phyloP scores from a whole-genome alignment of 2,888 invertebrate species.

The Lymantria dispar region DNA sequence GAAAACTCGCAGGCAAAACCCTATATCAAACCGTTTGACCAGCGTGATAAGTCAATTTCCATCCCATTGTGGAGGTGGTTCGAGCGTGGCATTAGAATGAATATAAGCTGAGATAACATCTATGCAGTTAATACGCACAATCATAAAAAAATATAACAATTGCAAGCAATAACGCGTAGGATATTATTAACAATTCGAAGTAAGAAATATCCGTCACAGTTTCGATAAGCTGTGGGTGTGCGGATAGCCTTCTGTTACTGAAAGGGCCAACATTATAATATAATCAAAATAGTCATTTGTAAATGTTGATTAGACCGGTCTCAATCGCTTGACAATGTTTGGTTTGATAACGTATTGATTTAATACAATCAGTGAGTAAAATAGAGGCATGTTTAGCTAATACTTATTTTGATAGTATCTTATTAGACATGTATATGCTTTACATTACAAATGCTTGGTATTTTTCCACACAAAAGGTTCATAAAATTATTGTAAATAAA shows the following conservation, averaged over 20 bases:
- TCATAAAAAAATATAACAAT: no score
- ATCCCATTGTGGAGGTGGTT: no score
- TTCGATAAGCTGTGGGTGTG: constrained; percentile 37
- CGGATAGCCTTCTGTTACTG: constrained; percentile 32
- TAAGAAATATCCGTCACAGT: constrained; percentile 21
- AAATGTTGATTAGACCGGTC: constrained; percentile 1
- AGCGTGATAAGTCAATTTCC: no score
- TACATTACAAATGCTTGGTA: no score
- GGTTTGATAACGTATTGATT: background rate
- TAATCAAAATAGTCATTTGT: constrained; percentile 7
- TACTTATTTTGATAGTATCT: background rate
- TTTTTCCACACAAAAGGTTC: no score
- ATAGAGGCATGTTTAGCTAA: background rate
- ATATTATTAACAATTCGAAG: constrained; percentile 22
- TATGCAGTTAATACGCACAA: no score
- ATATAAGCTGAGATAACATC: no score
- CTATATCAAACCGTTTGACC: no score
- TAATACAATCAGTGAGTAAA: background rate
- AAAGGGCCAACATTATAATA: constrained; percentile 16
- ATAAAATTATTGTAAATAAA: no score
- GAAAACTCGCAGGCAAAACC: no score
- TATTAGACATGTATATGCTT: background rate
- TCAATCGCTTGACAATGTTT: background rate
- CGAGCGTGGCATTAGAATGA: no score
- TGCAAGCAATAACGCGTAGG: constrained; percentile 21